Evolutionary conservation across 37 sponge, comb jelly and placozoan genomes (phyloP).

Genomic region (Spongilla lacustris): DNA sequence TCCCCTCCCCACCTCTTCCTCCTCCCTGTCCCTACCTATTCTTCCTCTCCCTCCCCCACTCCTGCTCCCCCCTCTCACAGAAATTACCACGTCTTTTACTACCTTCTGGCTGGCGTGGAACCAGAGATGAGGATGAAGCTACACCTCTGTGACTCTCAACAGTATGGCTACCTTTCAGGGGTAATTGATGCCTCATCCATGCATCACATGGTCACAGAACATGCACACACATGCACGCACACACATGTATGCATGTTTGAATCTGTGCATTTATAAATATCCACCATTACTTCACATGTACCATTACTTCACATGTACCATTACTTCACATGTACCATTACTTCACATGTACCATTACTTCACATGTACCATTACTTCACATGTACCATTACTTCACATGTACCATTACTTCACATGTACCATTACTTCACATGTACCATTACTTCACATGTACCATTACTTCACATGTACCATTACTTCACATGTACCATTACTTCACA

Average conservation of each 20-base stretch:
- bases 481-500: too few relatives aligned
- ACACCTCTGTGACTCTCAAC: constrained; percentile 37
- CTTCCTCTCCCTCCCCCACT: not conserved
- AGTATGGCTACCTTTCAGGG: constrained; percentile 77
- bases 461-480: too few relatives aligned
- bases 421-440: too few relatives aligned
- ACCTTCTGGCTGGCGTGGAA: constrained; percentile 86
- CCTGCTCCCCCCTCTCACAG: constrained; percentile 28
- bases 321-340: not conserved
- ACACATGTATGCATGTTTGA: too few relatives aligned
- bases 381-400: too few relatives aligned
- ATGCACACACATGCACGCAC: not conserved
- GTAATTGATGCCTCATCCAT: not conserved
- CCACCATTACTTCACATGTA: too few relatives aligned
- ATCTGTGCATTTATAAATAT: too few relatives aligned
- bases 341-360: too few relatives aligned
- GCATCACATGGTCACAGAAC: not conserved
- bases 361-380: too few relatives aligned
- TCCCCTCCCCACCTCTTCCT: not conserved
- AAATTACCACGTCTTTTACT: constrained; percentile 99
- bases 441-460: too few relatives aligned
- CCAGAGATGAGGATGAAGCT: constrained; percentile 58
- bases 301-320: too few relatives aligned
- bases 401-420: too few relatives aligned
- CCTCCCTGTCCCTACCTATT: not conserved